These are phyloP conservation scores for Myopa tessellatipennis DNA, from an alignment of 2,888 invertebrate genomes.

Conservation along the genomic window DNA sequence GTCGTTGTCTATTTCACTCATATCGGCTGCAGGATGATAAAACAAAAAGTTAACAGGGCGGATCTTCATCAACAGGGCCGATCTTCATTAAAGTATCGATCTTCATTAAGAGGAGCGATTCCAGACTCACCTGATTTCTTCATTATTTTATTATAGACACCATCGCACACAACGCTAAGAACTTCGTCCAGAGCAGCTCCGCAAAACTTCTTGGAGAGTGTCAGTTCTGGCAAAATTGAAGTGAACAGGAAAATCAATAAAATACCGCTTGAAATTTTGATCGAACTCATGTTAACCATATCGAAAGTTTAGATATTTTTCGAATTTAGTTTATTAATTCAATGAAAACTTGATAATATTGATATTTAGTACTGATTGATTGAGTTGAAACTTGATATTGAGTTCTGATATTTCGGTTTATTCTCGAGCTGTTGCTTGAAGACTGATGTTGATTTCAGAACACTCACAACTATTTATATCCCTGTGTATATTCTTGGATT, in stretches of 20 bases:
- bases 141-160: constrained; percentile 53
- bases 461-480: constrained; percentile 12
- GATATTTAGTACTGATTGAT: too few relatives aligned
- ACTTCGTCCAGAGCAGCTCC: constrained; percentile 51
- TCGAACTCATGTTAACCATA: not conserved
- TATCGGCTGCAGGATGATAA: constrained; percentile 19
- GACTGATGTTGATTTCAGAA: constrained; percentile 6
- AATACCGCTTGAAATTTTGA: constrained; percentile 15
- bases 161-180: constrained; percentile 49
- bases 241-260: constrained; percentile 21
- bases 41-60: not conserved
- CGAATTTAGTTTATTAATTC: not conserved
- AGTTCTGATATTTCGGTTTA: not conserved
- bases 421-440: not conserved
- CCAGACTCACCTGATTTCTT: constrained; percentile 47
- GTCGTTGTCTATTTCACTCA: constrained; percentile 39
- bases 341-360: too few relatives aligned
- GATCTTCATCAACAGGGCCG: not conserved
- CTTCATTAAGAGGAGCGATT: not conserved
- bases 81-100: not conserved
- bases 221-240: not conserved
- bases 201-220: constrained; percentile 47
- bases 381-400: not conserved
- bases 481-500: not conserved
- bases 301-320: not conserved